Evolutionary conservation across 2,888 invertebrate species (phyloP).

Genomic region (Drosophila yooni): DNA sequence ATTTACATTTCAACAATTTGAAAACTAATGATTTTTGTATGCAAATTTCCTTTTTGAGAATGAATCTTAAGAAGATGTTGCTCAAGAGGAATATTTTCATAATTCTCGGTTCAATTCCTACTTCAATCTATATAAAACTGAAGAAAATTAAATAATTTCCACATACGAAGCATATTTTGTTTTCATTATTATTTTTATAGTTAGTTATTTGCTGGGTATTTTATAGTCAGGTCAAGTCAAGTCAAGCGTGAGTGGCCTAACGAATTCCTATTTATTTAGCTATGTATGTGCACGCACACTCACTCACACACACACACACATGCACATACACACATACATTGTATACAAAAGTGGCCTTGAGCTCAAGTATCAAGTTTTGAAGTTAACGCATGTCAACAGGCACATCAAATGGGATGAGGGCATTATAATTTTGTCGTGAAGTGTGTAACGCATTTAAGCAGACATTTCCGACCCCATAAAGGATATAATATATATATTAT

Average conservation of each 20-base stretch:
- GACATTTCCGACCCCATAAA: neutral
- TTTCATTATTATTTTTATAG: neutral
- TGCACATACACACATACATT: neutral
- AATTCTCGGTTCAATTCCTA: too few species aligned
- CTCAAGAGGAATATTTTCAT: neutral
- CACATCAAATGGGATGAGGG: constrained; percentile 26
- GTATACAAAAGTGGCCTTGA: constrained; percentile 45
- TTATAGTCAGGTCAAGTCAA: neutral
- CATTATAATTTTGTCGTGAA: constrained; percentile 6
- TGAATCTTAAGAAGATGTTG: neutral
- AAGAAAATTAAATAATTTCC: neutral
- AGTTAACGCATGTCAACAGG: constrained; percentile 36
- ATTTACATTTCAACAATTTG: neutral
- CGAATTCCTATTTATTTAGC: constrained; percentile 10
- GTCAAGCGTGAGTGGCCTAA: constrained; percentile 1
- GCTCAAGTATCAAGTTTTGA: constrained; percentile 47
- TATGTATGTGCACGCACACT: neutral
- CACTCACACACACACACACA: neutral
- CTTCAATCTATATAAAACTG: neutral
- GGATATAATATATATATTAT: neutral
- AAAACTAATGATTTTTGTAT: neutral
- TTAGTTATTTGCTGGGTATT: neutral
- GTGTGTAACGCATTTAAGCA: constrained; percentile 4
- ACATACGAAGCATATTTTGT: neutral
- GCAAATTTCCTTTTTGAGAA: neutral